These are phyloP conservation scores for Drosophila pandora DNA, from an alignment of 1,140 invertebrate genomes.

Conservation along the genomic window DNA sequence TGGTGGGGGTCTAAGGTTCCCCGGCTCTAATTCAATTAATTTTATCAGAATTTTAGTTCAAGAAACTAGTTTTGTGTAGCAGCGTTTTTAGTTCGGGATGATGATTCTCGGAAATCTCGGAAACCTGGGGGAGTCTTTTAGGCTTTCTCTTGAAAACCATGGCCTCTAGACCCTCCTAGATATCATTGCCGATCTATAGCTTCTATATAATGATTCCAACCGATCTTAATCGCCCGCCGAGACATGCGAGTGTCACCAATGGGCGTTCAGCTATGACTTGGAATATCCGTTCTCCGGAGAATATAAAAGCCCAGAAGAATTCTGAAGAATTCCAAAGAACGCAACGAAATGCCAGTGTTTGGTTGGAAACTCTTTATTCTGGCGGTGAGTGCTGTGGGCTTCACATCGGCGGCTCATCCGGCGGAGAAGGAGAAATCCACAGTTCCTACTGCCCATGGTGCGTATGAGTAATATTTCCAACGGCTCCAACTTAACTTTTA, in stretches of 20 bases:
- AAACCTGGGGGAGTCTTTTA: not conserved
- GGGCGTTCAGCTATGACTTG: constrained; percentile 58
- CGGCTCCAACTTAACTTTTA: not conserved
- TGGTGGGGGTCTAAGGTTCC: not conserved
- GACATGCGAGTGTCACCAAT: constrained; percentile 48
- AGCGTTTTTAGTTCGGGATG: not conserved
- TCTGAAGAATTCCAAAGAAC: not conserved
- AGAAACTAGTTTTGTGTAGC: not conserved
- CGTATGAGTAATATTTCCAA: constrained; percentile 31
- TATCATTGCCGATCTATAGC: no score
- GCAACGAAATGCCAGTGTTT: constrained; percentile 33
- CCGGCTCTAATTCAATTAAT: not conserved
- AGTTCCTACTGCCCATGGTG: constrained; percentile 26
- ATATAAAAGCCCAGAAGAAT: constrained; percentile 35
- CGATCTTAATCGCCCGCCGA: not conserved
- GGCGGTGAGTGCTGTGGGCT: not conserved
- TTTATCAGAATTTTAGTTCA: no score
- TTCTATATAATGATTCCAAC: not conserved
- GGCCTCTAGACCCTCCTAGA: not conserved
- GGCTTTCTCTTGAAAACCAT: not conserved
- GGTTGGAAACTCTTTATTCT: constrained; percentile 18
- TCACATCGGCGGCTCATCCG: not conserved
- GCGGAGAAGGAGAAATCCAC: constrained; percentile 12
- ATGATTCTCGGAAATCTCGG: no score
- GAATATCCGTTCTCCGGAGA: constrained; percentile 34